Base-by-base conservation (phyloP, 2,888 invertebrate species). In the Eretmocerus hayati region DNA sequence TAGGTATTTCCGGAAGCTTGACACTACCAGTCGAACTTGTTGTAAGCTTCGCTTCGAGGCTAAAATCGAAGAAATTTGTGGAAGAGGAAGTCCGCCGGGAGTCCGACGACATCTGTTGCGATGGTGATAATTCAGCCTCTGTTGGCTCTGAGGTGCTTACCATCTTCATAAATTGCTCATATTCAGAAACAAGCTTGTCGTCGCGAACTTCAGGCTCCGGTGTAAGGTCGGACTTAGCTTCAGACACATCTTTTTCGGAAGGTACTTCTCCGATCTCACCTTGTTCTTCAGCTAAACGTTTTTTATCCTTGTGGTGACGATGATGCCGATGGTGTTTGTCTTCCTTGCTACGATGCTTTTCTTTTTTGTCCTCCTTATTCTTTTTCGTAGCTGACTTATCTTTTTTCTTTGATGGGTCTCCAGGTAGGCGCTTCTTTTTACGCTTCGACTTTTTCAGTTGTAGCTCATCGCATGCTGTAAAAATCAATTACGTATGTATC, bases 91-190 rank as follows among this genome's bases (percentile, higher is more conserved):
- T 21, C n/a, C n/a, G n/a, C n/a, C n/a, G n/a, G 18, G 42, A 18
- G 4, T 13, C 16, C 19, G 16, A 19, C 2, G 22, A 23, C 13
- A 30, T 3, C 30, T 40, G 30, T 9, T 26, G 8, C 26, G 11
- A 6, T 9, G 26, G 26, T 11, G 6, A 6, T 9, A 26, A 6
- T 26, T 26, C 26, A 11, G 26, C 8, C 6, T 26, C 11, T 11
- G 33, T 4, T 31, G 26, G 4, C 9, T 48, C 48, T 13, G 42
- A 16, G n/a, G 31, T 49, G 8, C 53, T 50, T 3, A 53, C 50
- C 56, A 77, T 77, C 62, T 78, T 78, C 68, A 80, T 75, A 53
- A 80, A 80, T 58, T 80, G 76, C 58, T 80, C 79, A 54, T 80
- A 80, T 58, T 78, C 78, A 3, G 73, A 73, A 0, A 66, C 74